Evolutionary conservation across 2,113 vertebrate species (phyloP).

Genomic region (Eulacestoma nigropectus): DNA sequence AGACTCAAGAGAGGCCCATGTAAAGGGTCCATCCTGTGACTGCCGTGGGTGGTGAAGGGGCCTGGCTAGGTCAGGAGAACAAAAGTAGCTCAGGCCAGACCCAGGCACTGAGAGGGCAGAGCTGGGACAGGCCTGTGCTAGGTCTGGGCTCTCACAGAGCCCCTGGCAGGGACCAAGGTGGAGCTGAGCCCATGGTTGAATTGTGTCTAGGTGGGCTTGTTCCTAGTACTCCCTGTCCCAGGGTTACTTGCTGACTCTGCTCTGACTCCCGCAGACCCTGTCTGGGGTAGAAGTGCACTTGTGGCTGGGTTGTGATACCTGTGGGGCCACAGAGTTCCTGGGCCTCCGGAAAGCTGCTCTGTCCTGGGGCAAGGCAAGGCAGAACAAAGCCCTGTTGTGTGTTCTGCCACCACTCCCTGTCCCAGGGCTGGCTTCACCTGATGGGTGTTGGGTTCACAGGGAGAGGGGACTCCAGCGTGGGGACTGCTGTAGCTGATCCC

Average conservation of each 20-base stretch:
- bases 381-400: background rate
- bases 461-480: background rate
- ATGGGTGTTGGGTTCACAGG: background rate
- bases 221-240: background rate
- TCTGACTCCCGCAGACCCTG: background rate
- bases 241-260: background rate
- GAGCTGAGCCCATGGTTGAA: background rate
- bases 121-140: background rate
- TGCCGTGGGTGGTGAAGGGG: background rate
- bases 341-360: background rate
- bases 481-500: background rate
- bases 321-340: background rate
- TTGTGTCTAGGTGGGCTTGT: background rate
- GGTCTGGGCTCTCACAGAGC: background rate
- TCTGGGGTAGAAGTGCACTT: background rate
- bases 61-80: background rate
- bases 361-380: background rate
- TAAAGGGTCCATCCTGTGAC: background rate
- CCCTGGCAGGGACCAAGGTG: background rate
- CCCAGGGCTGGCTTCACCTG: background rate
- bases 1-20: background rate
- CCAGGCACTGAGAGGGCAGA: background rate
- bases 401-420: background rate
- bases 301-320: background rate
- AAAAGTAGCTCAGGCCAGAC: background rate